Base-by-base conservation (phyloP, 2,888 invertebrate genomes). In the Neoitamus cyanurus region DNA sequence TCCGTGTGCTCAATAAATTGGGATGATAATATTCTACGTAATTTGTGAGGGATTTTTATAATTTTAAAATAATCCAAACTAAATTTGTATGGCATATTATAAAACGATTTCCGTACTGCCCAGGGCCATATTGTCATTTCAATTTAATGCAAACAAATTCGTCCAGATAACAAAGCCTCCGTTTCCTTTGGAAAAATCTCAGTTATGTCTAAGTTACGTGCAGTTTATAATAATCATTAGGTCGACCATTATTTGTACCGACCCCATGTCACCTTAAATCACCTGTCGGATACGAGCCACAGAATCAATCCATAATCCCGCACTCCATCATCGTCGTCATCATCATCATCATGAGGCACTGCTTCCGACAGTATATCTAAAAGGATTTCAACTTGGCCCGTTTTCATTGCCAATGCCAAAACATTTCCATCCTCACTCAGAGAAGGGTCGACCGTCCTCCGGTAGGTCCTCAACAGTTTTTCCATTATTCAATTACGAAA, bases 301-400 rank as follows among this genome's bases (percentile, higher is more conserved):
- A 77, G 46, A 42, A 77, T 31, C 28, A 42, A 77, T 77, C 42
- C 46, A 77, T 46, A 77, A 77, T 58, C 58, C 77, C 20, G 77
- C 3, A 11, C 25, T 42, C 46, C n/a, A 42, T 77, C 42, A 72
- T 72, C 70, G 34, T 25, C 58, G 20, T 20, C 25, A 3, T 15
- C 58, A 25, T 58, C 58, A 58, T 58, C 25, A 25, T 58, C 58
- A 58, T 20, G n/a, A 48, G 48, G 9, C 42, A 7, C 20, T 9
- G 25, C 9, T 58, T 15, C 58, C 58, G 58, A 58, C 58, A 58
- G 73, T 13, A n/a, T 36, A 73, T 36, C 36, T 73, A 28, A 70
- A 30, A 58, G 31, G 70, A 70, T 73, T 72, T 73, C 34, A 31
- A 20, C 73, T 34, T 20, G 4, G 31, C 20, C 15, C 34, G 3